phyloP scores from a whole-genome alignment of 2,888 invertebrate genomes.

The Smittia aterrima region DNA sequence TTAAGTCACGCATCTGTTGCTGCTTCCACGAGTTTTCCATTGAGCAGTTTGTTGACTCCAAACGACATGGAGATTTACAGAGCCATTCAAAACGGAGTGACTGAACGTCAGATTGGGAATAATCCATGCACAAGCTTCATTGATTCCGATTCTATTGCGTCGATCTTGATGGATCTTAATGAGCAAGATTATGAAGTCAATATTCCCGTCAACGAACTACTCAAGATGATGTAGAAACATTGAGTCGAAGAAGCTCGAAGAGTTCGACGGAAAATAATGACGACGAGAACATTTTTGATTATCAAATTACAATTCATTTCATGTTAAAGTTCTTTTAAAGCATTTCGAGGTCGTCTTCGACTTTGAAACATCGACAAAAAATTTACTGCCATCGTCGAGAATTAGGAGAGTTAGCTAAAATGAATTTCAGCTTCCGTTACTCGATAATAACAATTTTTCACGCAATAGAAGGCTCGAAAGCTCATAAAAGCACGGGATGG shows the following conservation, averaged over 20 bases:
- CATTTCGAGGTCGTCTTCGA: no score
- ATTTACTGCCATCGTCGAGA: no score
- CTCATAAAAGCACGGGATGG: no score
- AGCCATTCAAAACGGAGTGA: not conserved
- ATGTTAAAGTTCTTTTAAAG: no score
- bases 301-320: no score
- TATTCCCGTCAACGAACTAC: slow-evolving; percentile 24
- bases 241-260: not conserved
- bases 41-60: not conserved
- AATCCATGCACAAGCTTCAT: slow-evolving; percentile 18
- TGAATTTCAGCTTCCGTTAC: no score
- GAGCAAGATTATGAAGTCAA: slow-evolving; percentile 32
- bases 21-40: not conserved
- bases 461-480: no score
- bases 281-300: no score
- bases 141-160: slow-evolving; percentile 21
- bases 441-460: no score
- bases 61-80: slow-evolving; percentile 23
- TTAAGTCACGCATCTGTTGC: slow-evolving; percentile 18
- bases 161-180: slow-evolving; percentile 32
- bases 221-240: slow-evolving; percentile 21
- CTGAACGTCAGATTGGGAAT: not conserved
- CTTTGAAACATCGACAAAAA: no score
- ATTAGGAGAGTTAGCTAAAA: no score
- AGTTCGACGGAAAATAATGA: not conserved